A percentile compares a stretch with the other conserved stretches of the same genome.
phyloP scores from a whole-genome alignment of 2,113 vertebrate genomes.

The Megatriorchis doriae region DNA sequence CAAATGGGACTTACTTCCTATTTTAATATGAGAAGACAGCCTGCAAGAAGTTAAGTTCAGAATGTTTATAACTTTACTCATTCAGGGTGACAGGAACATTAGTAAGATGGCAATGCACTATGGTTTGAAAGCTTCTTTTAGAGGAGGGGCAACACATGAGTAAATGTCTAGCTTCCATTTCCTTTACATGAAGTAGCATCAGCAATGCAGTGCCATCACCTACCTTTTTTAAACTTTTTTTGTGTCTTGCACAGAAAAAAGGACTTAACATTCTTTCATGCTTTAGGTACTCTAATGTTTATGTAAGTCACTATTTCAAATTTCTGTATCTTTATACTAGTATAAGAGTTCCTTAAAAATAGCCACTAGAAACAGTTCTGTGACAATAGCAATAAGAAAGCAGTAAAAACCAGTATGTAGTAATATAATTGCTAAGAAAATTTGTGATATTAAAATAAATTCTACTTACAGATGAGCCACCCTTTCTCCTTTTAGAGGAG shows the following conservation, averaged over 20 bases:
- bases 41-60: not conserved
- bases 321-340: not conserved
- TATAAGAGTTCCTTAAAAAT: not conserved
- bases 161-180: not conserved
- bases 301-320: not conserved
- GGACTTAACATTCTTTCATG: not conserved
- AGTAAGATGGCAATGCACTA: not conserved
- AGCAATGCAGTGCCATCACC: not conserved
- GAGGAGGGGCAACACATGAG: not conserved
- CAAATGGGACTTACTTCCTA: not conserved
- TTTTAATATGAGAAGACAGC: not conserved
- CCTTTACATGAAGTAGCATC: not conserved
- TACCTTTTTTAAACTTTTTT: not conserved
- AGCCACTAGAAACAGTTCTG: not conserved
- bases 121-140: not conserved
- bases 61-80: not conserved
- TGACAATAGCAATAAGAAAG: not conserved
- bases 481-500: slow-evolving; percentile 87
- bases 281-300: not conserved
- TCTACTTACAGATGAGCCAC: slow-evolving; percentile 88
- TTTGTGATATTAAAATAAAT: not conserved
- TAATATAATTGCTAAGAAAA: not conserved
- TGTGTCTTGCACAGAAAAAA: not conserved
- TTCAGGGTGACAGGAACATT: not conserved
- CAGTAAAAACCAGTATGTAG: not conserved